Percentiles rank a stretch among this genome's conserved stretches.
These are phyloP conservation scores for Eolophus roseicapilla DNA, from an alignment of 2,113 vertebrate genomes.

Conservation along the genomic window DNA sequence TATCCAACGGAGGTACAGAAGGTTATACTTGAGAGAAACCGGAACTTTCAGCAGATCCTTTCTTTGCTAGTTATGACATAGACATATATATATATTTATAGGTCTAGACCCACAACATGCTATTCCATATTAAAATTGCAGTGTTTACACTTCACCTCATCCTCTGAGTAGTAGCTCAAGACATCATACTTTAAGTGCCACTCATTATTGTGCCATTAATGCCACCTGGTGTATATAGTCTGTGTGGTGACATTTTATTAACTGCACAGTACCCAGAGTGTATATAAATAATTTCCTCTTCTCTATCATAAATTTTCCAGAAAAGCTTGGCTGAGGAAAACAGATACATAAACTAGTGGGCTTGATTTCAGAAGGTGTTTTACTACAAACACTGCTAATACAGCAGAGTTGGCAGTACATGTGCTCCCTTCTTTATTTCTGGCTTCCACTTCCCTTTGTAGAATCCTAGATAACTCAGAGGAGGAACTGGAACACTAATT, in stretches of 20 bases:
- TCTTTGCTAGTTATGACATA: not conserved
- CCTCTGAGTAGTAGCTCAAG: not conserved
- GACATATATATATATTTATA: not conserved
- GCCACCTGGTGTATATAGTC: not conserved
- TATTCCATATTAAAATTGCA: not conserved
- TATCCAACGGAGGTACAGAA: not conserved
- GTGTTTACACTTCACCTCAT: not conserved
- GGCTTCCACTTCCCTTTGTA: not conserved
- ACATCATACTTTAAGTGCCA: not conserved
- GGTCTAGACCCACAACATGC: not conserved
- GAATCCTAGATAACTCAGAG: not conserved
- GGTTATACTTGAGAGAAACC: not conserved
- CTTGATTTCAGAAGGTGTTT: not conserved
- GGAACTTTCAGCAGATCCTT: not conserved
- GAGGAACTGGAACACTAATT: not conserved
- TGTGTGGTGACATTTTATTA: not conserved
- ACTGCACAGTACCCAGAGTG: not conserved
- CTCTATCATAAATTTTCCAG: not conserved
- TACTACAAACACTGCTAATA: not conserved
- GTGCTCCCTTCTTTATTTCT: not conserved
- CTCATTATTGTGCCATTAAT: not conserved
- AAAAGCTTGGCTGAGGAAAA: not conserved
- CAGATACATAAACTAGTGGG: not conserved
- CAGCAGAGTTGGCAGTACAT: not conserved
- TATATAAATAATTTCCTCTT: conserved; percentile 3